Evolutionary conservation across 2,888 invertebrate genomes (phyloP).

Genomic region (Cepaea hortensis): DNA sequence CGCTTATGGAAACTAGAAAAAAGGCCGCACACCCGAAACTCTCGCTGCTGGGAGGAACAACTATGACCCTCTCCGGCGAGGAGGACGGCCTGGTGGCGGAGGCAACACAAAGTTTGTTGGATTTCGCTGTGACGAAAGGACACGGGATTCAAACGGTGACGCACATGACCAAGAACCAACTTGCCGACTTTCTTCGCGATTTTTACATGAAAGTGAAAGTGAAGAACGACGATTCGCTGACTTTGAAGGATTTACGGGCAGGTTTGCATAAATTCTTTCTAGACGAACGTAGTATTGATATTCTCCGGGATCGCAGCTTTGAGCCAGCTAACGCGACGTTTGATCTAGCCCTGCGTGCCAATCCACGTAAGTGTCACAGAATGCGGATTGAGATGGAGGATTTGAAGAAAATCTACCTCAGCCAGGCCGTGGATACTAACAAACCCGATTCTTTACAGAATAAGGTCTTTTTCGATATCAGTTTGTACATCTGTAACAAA

Average conservation of each 20-base stretch:
- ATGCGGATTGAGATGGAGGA: conserved; percentile 66
- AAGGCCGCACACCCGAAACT: conserved; percentile 45
- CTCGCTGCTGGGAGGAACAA: conserved; percentile 36
- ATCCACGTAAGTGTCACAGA: conserved; percentile 63
- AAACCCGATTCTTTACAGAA: conserved; percentile 69
- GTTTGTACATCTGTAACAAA: conserved; percentile 68
- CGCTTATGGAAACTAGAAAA: conserved; percentile 52
- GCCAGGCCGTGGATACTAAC: conserved; percentile 65
- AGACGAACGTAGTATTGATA: conserved; percentile 63
- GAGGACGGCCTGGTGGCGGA: conserved; percentile 50
- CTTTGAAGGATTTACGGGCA: conserved; percentile 59
- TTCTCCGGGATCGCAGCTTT: conserved; percentile 61
- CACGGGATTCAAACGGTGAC: conserved; percentile 61
- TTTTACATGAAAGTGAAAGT: conserved; percentile 64
- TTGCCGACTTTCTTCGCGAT: conserved; percentile 66
- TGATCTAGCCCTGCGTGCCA: conserved; percentile 58
- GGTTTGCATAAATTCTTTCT: conserved; percentile 66
- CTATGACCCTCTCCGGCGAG: conserved; percentile 54
- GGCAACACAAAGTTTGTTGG: conserved; percentile 56
- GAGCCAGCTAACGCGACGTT: conserved; percentile 61
- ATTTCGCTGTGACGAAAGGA: conserved; percentile 63
- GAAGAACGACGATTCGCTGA: conserved; percentile 55
- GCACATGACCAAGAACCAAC: conserved; percentile 60
- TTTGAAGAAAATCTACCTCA: conserved; percentile 66
- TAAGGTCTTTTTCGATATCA: conserved; percentile 71